Base-by-base conservation (phyloP, 1,140 invertebrate genomes). In the Cyclina sinensis region DNA sequence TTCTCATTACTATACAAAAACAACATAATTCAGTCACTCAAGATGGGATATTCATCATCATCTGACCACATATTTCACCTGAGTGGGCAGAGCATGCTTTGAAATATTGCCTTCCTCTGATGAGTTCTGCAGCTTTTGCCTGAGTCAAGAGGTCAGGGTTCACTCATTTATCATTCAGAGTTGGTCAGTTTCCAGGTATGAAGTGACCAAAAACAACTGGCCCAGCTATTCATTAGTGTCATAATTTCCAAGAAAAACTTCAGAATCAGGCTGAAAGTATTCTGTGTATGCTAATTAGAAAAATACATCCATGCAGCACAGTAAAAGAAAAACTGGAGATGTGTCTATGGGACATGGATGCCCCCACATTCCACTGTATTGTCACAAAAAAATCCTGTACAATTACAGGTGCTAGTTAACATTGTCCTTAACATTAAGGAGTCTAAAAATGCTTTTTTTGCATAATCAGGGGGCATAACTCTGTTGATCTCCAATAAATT, bases 151-250 rank as follows among this genome's bases (percentile, higher is more conserved):
- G 43, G 43, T 43, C 43, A 43, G 43, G 14, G 43, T 4, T 43
- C 43, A 43, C 43, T 43, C 43, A 7, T 43, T 7, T 7, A n/a
- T n/a, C n/a, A n/a, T 14, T 43, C 14, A 14, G 43, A 14, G 57
- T 62, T 62, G 57, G 57, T 62, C 57, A 62, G 57, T 62, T 9
- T 21, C 57, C 57, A 62, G 57, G 24, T 62, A 27, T 62, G 57
- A 27, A 62, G 57, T 62, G 57, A 62, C 24, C 24, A 7, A 14
- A 24, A 9, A 5, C 18, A n/a, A 18, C n/a, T 18, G n/a, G 5
- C 51, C 18, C 9, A n/a, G 7, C 5, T 7, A 4, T n/a, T 62
- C 57, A 62, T 62, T 62, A 62, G 57, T 62, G 57, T 62, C 57
- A 62, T 62, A 62, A n/a, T 16, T 21, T 57, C 16, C 16, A 4